Percentiles rank a stretch among this genome's conserved stretches.
Conservation (phyloP, 2,797 vertebrate genomes). For the Scleropages formosus region DNA sequence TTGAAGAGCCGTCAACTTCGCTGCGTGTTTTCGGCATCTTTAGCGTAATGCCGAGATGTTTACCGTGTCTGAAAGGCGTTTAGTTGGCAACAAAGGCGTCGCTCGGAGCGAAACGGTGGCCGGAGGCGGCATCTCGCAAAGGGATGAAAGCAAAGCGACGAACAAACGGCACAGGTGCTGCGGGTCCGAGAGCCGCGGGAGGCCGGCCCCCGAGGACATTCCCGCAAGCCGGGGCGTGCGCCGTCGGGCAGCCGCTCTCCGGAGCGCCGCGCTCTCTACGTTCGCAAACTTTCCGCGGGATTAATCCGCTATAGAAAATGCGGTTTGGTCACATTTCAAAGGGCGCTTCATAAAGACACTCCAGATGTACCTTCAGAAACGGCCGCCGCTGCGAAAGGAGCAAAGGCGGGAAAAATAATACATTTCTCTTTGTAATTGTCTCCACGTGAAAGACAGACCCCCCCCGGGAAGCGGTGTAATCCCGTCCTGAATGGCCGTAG, state of each 20-base stretch:
- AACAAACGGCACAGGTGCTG: conserved; percentile 32
- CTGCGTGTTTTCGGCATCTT: conserved; percentile 10
- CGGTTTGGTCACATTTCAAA: conserved; percentile 50
- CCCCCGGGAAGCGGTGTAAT: conserved; percentile 59
- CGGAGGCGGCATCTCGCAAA: conserved; percentile 19
- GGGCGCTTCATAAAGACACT: conserved; percentile 55
- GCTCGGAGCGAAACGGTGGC: conserved; percentile 25
- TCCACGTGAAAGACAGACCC: conserved; percentile 58
- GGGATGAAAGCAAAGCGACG: conserved; percentile 8
- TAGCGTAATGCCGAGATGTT: conserved; percentile 21
- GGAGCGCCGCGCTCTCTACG: conserved; percentile 48
- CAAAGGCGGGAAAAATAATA: conserved; percentile 59
- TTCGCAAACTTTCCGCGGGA: conserved; percentile 46
- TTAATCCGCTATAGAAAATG: conserved; percentile 42
- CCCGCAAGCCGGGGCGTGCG: conserved; percentile 56
- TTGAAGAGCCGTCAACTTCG: conserved; percentile 24
- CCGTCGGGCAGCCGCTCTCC: conserved; percentile 30
- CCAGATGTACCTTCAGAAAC: conserved; percentile 66
- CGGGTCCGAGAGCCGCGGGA: conserved; percentile 17
- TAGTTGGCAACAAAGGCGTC: conserved; percentile 2
- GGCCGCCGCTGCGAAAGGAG: conserved; percentile 49
- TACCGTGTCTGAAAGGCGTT: conserved; percentile 24
- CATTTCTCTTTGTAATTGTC: conserved; percentile 56
- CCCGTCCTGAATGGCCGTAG: conserved; percentile 62
- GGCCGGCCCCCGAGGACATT: conserved; percentile 20